Evolutionary conservation across 2,888 invertebrate genomes (phyloP).

Genomic region (Nasonovia ribisnigri): DNA sequence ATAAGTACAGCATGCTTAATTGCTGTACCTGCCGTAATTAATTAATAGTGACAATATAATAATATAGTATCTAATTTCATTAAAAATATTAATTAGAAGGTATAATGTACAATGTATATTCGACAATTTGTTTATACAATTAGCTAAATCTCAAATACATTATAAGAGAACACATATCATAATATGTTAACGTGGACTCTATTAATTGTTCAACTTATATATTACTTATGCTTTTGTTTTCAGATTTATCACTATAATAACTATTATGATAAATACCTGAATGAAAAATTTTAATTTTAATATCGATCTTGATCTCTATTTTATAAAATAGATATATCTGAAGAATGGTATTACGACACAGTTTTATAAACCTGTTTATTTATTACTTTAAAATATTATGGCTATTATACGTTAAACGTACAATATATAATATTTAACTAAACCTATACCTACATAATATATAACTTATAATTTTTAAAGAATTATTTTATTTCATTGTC

Average conservation of each 20-base stretch:
- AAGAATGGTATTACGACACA: background rate
- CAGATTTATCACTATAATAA: background rate
- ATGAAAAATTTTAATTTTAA: background rate
- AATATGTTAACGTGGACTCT: background rate
- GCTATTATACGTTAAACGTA: background rate
- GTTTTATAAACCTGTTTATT: background rate
- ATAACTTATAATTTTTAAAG: background rate
- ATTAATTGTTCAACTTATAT: background rate
- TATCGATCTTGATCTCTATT: background rate
- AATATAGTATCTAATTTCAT: background rate
- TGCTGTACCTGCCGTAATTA: background rate
- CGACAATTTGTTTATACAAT: background rate
- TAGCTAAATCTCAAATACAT: background rate
- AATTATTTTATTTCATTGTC: constrained; percentile 8
- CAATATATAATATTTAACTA: background rate
- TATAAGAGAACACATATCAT: background rate
- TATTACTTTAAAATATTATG: background rate
- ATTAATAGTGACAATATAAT: background rate
- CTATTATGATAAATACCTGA: background rate
- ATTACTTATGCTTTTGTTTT: background rate
- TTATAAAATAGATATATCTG: background rate
- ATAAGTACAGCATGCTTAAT: background rate
- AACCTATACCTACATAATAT: background rate
- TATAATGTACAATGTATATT: background rate
- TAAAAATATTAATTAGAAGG: background rate